phyloP scores from a whole-genome alignment of 2,113 vertebrate species.

The Gymnocephalus cernua region DNA sequence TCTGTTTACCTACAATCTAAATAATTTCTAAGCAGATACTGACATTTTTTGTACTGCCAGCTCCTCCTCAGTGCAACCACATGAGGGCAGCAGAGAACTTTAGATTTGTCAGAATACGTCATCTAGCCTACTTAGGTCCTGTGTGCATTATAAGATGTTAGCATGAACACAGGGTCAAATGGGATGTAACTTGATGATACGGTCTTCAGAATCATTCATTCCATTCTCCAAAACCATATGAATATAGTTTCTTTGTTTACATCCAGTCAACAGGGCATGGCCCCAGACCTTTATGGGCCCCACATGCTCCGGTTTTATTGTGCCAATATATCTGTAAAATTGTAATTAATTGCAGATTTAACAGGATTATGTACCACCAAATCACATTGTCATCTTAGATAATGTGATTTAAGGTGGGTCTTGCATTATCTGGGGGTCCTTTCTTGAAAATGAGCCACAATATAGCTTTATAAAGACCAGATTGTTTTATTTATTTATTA shows the following conservation, averaged over 20 bases:
- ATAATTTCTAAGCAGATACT: background rate
- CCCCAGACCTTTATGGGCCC: background rate
- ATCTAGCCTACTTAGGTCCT: too few species aligned
- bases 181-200: background rate
- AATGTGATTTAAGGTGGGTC: background rate
- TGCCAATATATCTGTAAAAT: slow-evolving; percentile 11
- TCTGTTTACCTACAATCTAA: background rate
- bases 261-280: slow-evolving; percentile 3
- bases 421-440: background rate
- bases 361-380: slow-evolving; percentile 1
- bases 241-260: background rate
- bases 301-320: background rate
- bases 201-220: background rate
- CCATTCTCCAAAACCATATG: background rate
- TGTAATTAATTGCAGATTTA: slow-evolving; percentile 18
- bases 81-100: slow-evolving; percentile 68
- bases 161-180: background rate
- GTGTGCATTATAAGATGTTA: background rate
- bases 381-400: background rate
- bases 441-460: background rate
- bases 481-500: background rate
- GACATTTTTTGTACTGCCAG: background rate
- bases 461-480: background rate
- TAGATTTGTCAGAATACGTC: background rate
- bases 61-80: slow-evolving; percentile 29